These are phyloP conservation scores for Kryptopterus vitreolus DNA, from an alignment of 2,797 vertebrate species.

Conservation along the genomic window DNA sequence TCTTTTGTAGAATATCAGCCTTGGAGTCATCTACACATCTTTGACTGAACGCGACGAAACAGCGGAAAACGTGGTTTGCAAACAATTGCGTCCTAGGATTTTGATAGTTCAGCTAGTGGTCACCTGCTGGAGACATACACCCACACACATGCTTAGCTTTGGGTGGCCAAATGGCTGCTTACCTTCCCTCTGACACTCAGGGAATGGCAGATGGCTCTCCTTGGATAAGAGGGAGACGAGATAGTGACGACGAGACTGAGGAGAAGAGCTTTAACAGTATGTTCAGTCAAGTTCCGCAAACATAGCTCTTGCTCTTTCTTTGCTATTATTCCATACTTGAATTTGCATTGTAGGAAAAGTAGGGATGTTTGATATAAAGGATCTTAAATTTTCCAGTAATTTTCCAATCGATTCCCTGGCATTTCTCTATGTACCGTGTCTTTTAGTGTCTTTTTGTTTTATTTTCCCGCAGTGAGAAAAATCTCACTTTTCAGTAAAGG, in stretches of 20 bases:
- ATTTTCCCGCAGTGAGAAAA: neutral
- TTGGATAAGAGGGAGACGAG: constrained; percentile 14
- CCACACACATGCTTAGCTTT: constrained; percentile 31
- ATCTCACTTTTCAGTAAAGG: neutral
- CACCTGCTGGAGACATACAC: constrained; percentile 36
- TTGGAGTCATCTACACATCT: neutral
- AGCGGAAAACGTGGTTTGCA: no score
- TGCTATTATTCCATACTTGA: neutral
- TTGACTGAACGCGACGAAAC: neutral
- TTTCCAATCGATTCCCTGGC: neutral
- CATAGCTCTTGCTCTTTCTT: neutral
- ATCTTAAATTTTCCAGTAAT: neutral
- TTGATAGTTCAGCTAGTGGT: neutral
- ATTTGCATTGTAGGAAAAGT: neutral
- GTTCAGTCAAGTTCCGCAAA: neutral
- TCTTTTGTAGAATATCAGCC: neutral
- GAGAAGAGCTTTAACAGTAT: constrained; percentile 28
- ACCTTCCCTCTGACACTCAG: constrained; percentile 46
- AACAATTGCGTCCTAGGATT: neutral
- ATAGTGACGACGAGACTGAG: constrained; percentile 21
- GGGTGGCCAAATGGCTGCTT: constrained; percentile 43
- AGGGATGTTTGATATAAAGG: neutral
- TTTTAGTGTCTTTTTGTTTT: neutral
- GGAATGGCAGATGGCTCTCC: constrained; percentile 55
- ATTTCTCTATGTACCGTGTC: neutral